Conservation (phyloP, 2,888 invertebrate genomes). For the Ferdinandea cuprea region DNA sequence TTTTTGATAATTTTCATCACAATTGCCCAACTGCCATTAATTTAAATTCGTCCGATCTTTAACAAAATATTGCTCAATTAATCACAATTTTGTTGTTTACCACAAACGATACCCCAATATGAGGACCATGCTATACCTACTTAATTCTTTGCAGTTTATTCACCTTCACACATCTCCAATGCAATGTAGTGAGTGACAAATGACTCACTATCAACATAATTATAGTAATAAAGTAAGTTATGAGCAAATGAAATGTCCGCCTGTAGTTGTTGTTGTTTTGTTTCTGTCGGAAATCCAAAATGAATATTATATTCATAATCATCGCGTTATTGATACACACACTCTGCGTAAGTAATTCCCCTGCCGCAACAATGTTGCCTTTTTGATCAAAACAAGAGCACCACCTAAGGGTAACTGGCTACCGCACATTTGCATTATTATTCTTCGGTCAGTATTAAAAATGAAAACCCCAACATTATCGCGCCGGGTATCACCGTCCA, state of each 20-base stretch:
- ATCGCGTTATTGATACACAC: slow-evolving; percentile 6
- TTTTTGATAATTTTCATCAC: too few species aligned
- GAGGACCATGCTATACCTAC: background rate
- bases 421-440: slow-evolving; percentile 75
- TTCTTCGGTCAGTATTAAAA: slow-evolving; percentile 61
- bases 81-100: slow-evolving; percentile 15
- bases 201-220: slow-evolving; percentile 66
- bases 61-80: slow-evolving; percentile 7
- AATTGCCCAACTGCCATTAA: background rate
- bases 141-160: slow-evolving; percentile 26
- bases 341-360: slow-evolving; percentile 19
- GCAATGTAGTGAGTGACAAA: slow-evolving; percentile 67
- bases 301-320: slow-evolving; percentile 33
- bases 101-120: background rate
- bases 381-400: slow-evolving; percentile 75
- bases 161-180: slow-evolving; percentile 19
- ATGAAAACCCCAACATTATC: slow-evolving; percentile 63
- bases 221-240: slow-evolving; percentile 71
- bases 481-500: slow-evolving; percentile 12
- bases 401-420: slow-evolving; percentile 75
- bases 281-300: background rate
- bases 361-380: slow-evolving; percentile 44
- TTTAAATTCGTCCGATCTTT: background rate
- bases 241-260: slow-evolving; percentile 52
- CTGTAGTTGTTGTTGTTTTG: background rate